phyloP scores from a whole-genome alignment of 1,140 invertebrate genomes.

The Theocolax elegans region DNA sequence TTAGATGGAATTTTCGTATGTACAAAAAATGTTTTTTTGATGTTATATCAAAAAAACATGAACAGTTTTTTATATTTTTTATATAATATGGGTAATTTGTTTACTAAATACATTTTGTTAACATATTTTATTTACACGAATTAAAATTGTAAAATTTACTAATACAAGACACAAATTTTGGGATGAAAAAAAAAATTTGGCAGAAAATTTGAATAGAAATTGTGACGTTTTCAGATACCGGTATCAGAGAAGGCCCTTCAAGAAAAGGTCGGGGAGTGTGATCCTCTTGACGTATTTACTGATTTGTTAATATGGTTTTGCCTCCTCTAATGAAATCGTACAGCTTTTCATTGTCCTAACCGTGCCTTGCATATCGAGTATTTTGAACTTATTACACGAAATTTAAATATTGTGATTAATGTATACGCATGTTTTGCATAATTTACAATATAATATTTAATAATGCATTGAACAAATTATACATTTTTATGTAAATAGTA shows the following conservation, averaged over 20 bases:
- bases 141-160: constrained; percentile 7
- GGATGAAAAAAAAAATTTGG: constrained; percentile 24
- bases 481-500: no score
- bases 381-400: constrained; percentile 21
- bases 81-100: not conserved
- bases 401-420: constrained; percentile 16
- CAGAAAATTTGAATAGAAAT: constrained; percentile 60
- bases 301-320: constrained; percentile 63
- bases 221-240: constrained; percentile 67
- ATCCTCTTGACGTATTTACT: constrained; percentile 64
- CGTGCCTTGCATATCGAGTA: constrained; percentile 44
- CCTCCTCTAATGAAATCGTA: constrained; percentile 62
- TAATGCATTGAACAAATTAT: no score
- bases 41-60: no score
- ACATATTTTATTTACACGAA: not conserved
- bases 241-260: constrained; percentile 66
- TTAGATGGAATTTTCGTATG: no score
- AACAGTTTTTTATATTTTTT: constrained; percentile 5
- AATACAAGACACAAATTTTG: constrained; percentile 35
- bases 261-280: constrained; percentile 67
- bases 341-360: constrained; percentile 64
- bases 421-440: no score
- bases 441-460: no score
- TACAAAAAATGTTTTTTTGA: no score
- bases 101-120: not conserved